Evolutionary conservation across 2,888 invertebrate species (phyloP).

Genomic region (Imbricaverruca yamaguchii): DNA sequence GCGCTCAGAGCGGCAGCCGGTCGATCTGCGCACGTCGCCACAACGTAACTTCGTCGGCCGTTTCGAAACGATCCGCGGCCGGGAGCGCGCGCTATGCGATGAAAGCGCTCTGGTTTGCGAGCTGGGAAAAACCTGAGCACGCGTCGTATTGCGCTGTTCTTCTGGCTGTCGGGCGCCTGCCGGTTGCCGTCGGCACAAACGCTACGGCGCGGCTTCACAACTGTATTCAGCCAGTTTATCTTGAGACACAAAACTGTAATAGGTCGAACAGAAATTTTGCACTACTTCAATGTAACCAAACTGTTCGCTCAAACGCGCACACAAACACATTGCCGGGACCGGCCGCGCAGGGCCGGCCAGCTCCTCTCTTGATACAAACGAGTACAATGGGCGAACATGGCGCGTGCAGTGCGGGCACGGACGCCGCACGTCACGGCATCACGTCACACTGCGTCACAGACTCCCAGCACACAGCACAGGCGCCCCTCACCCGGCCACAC

Average conservation of each 20-base stretch:
- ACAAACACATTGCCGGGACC: background rate
- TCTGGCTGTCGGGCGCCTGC: too few species aligned
- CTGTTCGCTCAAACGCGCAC: background rate
- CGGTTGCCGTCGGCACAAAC: too few species aligned
- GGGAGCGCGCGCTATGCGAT: too few species aligned
- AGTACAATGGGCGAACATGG: background rate
- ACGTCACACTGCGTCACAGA: too few species aligned
- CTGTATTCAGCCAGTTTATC: conserved; percentile 6
- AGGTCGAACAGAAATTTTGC: conserved; percentile 16
- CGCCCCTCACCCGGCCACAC: background rate
- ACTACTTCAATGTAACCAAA: conserved; percentile 21
- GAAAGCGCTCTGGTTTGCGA: too few species aligned
- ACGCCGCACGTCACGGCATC: background rate
- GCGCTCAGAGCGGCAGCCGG: too few species aligned
- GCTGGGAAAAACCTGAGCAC: too few species aligned
- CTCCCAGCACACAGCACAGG: background rate
- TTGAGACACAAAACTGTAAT: conserved; percentile 18
- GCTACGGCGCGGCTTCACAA: background rate
- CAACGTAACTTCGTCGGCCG: too few species aligned
- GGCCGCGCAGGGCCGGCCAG: background rate
- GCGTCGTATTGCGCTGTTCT: too few species aligned
- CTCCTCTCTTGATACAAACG: background rate
- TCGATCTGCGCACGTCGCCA: too few species aligned
- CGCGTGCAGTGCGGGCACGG: background rate
- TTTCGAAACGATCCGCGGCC: too few species aligned